Base-by-base conservation (phyloP, 2,797 vertebrate species). In the Diglossa cyanea region DNA sequence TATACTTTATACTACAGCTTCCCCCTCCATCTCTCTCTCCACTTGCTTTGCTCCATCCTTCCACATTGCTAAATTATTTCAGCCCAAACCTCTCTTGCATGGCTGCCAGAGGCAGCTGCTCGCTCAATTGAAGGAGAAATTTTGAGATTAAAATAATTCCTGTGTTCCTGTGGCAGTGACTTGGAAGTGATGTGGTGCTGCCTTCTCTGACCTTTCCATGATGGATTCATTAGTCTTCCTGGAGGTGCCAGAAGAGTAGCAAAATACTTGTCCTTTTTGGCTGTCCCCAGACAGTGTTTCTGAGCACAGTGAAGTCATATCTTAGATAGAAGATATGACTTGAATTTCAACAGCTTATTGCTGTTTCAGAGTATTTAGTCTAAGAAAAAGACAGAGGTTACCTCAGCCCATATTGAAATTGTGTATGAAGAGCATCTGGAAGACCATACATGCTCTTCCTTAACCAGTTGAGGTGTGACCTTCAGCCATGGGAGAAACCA, bases 141-240 rank as follows among this genome's bases (percentile, higher is more conserved):
- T 86, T 58, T 3, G 12, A 90, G 71, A 82, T 92, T 89, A 89
- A 95, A 93, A 74, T 79, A 84, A 77, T 82, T 84, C 82, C 30
- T 37, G 28, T 66, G 39, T 39, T 94, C 35, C 53, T 54, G 76
- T 88, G n/a, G 82, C 61, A 93, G 65, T 84, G 88, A 81, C 13
- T 94, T 7, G 23, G 72, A 81, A 58, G 54, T 45, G 4, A 5
- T 75, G 76, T 7, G 8, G 12, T 81, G 21, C 44, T 30, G 9
- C 62, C 44, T 92, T 84, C 79, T 66, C 75, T 93, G 90, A 94
- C 94, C 67, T 84, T 78, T 37, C 57, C 13, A 9, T 42, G 48
- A 94, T 57, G 62, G 60, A 85, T 93, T 93, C 79, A 94, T 97
- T 97, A 90, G 93, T 95, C 93, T 96, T 66, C 24, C 71, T 82